phyloP scores from a whole-genome alignment of 1,140 invertebrate genomes.

The Chionoecetes opilio region DNA sequence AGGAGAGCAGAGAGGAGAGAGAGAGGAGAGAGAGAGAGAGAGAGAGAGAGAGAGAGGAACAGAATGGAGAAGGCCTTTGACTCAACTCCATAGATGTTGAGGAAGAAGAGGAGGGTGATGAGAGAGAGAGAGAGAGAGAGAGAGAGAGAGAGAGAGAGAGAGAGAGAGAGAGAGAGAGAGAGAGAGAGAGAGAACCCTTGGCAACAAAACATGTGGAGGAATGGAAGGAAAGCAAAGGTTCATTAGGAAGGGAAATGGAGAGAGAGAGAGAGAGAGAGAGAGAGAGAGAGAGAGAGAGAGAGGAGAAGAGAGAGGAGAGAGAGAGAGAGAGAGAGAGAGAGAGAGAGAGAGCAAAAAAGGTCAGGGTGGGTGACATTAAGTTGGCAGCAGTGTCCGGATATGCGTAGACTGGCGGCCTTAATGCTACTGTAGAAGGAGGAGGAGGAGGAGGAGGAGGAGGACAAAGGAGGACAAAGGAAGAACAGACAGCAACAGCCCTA shows the following conservation, averaged over 20 bases:
- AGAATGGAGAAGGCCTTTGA: no score
- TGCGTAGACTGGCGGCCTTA: no score
- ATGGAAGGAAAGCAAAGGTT: not conserved
- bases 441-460: no score
- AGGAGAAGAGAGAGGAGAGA: conserved; percentile 11
- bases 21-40: not conserved
- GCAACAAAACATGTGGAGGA: no score
- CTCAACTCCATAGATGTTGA: no score
- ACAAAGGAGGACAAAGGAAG: no score
- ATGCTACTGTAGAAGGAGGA: no score
- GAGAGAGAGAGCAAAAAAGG: not conserved
- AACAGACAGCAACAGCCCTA: no score
- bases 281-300: conserved; percentile 11
- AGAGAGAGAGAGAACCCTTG: not conserved
- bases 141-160: not conserved
- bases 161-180: not conserved
- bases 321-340: conserved; percentile 30
- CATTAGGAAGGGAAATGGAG: not conserved
- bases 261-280: not conserved
- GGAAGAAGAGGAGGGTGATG: no score
- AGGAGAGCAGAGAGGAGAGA: no score
- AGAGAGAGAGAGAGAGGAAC: not conserved
- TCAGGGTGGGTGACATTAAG: not conserved
- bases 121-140: not conserved
- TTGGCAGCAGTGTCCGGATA: no score